Evolutionary conservation across 2,797 vertebrate species (phyloP), one percentile per base, ranked within the genome.

Genomic region (Merluccius polli): DNA sequence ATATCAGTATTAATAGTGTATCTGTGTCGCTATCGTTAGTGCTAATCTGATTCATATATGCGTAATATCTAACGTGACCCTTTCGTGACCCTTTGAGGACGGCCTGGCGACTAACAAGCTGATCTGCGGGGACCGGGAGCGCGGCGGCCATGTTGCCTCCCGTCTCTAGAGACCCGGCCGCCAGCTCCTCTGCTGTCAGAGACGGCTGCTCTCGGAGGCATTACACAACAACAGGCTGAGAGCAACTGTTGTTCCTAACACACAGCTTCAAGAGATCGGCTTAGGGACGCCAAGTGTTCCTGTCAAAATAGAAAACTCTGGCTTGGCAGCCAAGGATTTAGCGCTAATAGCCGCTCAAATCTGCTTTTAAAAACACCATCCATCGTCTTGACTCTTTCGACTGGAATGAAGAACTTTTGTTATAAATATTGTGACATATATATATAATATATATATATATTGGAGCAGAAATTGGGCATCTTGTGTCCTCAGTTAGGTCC

Each of bases 61-160:
- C 86, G 81, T 87, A 80, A 87, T 85, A 79, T 82, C 75, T 91
- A 85, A 89, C 79, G 48, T 79, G 86, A 86, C 87, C 87, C 87
- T 87, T 87, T 85, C 76, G 24, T 59, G 11, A 79, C 88, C 89
- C 91, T 91, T 91, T 89, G 91, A 94, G 91, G 90, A 92, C 89
- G 18, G 52, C 36, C 82, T 32, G 44, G 52, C 75, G 11, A 8
- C 81, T 73, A 83, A 85, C 85, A 3, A 52, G 48, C 48, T 63
- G 52, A 4, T 11, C 7, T n/a, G 48, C n/a, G 2, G 48, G 48
- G 48, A n/a, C 7, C n/a, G 48, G 48, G 48, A 18, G 41, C 16
- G 41, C 70, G 69, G 2, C 38, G 63, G 73, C 48, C 38, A 29
- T 69, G 76, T 30, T 72, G 18, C 71, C 48, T 67, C 79, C 21